A percentile compares a stretch with the other conserved stretches of the same genome.
phyloP scores from a whole-genome alignment of 2,113 vertebrate species.

The Heteronetta atricapilla region DNA sequence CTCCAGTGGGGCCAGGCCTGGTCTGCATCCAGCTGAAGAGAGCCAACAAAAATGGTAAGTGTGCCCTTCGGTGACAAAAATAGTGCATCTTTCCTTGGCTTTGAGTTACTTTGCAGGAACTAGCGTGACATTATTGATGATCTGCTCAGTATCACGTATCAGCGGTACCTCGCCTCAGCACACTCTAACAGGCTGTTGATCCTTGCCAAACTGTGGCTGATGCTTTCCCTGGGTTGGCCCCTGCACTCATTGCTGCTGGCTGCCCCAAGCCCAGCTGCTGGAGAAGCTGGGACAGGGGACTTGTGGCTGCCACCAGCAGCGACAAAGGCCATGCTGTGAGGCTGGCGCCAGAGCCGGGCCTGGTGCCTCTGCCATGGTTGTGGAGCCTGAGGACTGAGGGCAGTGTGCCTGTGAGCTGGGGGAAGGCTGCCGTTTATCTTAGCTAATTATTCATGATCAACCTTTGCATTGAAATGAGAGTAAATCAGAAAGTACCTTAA shows the following conservation, averaged over 20 bases:
- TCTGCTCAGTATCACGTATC: accelerated
- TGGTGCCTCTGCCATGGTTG: accelerated
- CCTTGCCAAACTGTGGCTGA: neutral
- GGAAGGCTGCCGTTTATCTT: accelerated
- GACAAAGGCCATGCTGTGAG: accelerated
- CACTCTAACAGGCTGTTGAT: accelerated
- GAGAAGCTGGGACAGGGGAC: neutral
- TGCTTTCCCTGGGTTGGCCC: neutral
- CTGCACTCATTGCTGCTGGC: accelerated
- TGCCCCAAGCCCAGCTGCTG: accelerated
- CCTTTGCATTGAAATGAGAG: neutral
- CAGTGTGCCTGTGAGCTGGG: accelerated
- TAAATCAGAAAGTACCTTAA: neutral
- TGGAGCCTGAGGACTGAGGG: accelerated
- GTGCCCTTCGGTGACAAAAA: accelerated
- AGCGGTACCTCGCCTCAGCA: accelerated
- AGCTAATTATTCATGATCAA: no score
- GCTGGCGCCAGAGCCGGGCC: accelerated
- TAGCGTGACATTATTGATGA: accelerated
- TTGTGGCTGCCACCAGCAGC: accelerated
- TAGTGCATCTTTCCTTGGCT: accelerated
- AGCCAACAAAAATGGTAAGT: neutral
- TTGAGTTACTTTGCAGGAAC: no score
- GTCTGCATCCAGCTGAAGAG: neutral
- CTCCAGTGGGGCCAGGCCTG: accelerated